Percentiles rank a stretch among this genome's conserved stretches.
Evolutionary conservation across 2,113 vertebrate genomes (phyloP).

Genomic region (Malurus alboscapulatus): DNA sequence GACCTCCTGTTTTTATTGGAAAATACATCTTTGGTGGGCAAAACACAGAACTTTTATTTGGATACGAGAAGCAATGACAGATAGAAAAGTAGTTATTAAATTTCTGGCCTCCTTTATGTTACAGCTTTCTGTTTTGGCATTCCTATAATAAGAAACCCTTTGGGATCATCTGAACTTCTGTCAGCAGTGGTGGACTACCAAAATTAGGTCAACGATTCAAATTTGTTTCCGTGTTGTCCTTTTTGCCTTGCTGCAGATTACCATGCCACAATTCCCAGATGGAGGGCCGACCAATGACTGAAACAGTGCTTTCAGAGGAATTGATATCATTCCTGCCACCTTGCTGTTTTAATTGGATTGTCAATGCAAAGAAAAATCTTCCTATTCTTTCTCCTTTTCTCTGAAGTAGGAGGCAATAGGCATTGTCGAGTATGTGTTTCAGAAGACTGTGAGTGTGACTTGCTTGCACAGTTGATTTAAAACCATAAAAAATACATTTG

Average conservation of each 20-base stretch:
- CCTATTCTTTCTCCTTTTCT: neutral
- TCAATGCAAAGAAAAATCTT: neutral
- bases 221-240: neutral
- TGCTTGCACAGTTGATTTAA: neutral
- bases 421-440: neutral
- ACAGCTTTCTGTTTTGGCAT: neutral
- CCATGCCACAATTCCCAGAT: neutral
- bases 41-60: neutral
- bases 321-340: neutral
- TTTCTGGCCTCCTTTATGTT: neutral
- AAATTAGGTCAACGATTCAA: constrained; percentile 7
- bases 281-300: neutral
- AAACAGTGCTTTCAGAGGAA: neutral
- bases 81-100: neutral
- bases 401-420: neutral
- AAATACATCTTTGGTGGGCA: neutral
- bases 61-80: neutral
- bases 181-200: neutral
- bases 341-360: neutral
- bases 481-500: neutral
- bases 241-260: neutral
- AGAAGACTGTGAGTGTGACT: neutral
- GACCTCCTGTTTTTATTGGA: neutral
- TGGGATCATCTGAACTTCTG: neutral
- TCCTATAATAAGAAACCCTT: neutral